Base-by-base conservation (phyloP, 2,888 invertebrate genomes). In the Asteroscopus sphinx region DNA sequence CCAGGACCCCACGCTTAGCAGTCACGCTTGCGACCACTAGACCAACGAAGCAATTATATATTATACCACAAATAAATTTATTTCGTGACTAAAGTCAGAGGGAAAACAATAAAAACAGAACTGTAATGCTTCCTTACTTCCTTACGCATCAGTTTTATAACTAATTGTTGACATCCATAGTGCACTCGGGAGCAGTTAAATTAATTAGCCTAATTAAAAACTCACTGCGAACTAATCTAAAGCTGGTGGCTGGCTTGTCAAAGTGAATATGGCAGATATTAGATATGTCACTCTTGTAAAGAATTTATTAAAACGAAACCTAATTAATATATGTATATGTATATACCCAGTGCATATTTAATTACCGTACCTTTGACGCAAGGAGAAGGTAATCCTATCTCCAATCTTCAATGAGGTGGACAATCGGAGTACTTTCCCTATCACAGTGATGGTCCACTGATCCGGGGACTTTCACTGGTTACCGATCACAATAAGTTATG, bases 381-480 rank as follows among this genome's bases (percentile, higher is more conserved):
- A 53, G 39, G 53, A 48, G 47, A 41, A 60, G 26, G 63, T 66
- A 68, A 71, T 49, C 33, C 16, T 36, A 73, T 79, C 59, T 51
- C 55, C 53, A 46, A 41, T 55, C 46, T 45, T 40, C 54, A 52
- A 36, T 49, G 40, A 53, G 28, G 33, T 59, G 53, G 59, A 63
- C 69, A 71, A 61, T 55, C 53, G 57, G 33, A 71, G 40, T 62
- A 77, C 79, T 80, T 81, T 81, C 81, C 73, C 73, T 76, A 56
- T 68, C 70, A 41, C 57, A 44, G 61, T 33, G 49, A 67, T 58
- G 65, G 54, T 72, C 53, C 68, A 73, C 15, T 68, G 64, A 59
- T 59, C 64, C 52, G 56, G 69, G 58, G 26, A 77, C 82, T 82
- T 82, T 82, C 82, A 72, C 81, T 76, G 49, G 12, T 13, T 33